Evolutionary conservation across 2,113 vertebrate species (phyloP), one percentile per base, ranked within the genome.

Genomic region (Gopherus flavomarginatus): DNA sequence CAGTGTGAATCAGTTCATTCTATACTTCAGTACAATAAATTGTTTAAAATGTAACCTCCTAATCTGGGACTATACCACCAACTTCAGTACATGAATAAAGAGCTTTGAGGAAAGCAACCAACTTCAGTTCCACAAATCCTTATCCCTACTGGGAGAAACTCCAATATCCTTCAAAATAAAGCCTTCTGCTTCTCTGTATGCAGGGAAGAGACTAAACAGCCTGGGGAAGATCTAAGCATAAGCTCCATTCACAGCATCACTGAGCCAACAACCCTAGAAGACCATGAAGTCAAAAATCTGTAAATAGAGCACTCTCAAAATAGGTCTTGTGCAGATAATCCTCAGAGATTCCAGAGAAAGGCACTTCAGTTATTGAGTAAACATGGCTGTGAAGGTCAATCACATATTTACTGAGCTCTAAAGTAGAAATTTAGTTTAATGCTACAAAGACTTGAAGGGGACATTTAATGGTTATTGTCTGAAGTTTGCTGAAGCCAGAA

Each of bases 31-130:
- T 50, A 92, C 59, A 81, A 80, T 80, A 93, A 95, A 95, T 42
- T 53, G 86, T 95, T 85, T 85, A 95, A 97, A 95, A 88, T 65
- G 0, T 87, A 87, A 85, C 47, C 53, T 88, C 93, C 75, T 91
- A 83, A 95, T 87, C 82, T 82, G 59, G 53, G 82, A 86, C 92
- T 85, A 96, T 92, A 82, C 1, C 93, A 86, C 65, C 77, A 49
- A 90, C 72, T 94, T 91, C 47, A 87, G 5, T 0, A 14, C 12
- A 27, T 52, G 92, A 84, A 90, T 81, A 83, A 1, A 0, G 3
- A 79, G 19, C 75, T 83, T 78, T 93, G 88, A 26, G 31, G 79
- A 88, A 91, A 95, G 54, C 11, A 93, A 90, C 26, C 16, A 86
- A 89, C 82, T 54, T 84, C 35, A 16, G 44, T 3, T 10, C 29